Conservation (phyloP, 2,888 invertebrate genomes). For the Machimus atricapillus region DNA sequence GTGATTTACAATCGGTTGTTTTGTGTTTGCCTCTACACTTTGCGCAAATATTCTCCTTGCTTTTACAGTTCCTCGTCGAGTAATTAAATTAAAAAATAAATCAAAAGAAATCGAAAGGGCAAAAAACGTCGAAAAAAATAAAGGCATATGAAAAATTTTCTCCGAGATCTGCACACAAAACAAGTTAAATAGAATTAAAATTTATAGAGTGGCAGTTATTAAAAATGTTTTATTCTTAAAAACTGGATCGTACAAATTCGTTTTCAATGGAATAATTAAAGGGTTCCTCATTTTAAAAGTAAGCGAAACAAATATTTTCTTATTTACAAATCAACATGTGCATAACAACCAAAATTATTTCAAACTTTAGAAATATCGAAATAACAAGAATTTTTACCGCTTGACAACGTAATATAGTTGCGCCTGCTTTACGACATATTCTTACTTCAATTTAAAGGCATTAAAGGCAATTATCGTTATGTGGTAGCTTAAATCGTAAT, state of each 20-base stretch:
- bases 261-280: conserved; percentile 18
- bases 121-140: too few species aligned
- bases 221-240: conserved; percentile 25
- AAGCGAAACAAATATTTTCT: background rate
- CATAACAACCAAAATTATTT: background rate
- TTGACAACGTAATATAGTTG: background rate
- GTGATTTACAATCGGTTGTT: too few species aligned
- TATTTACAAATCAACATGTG: conserved; percentile 2
- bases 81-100: too few species aligned
- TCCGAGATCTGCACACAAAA: background rate
- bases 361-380: too few species aligned
- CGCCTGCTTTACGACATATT: background rate
- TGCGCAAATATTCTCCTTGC: too few species aligned
- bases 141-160: too few species aligned
- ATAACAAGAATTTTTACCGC: background rate
- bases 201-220: background rate
- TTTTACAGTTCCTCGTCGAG: too few species aligned
- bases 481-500: background rate
- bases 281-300: background rate
- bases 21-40: too few species aligned
- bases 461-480: background rate
- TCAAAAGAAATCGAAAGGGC: too few species aligned
- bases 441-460: background rate
- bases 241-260: background rate
- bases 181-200: background rate